phyloP scores from a whole-genome alignment of 2,888 invertebrate species.

The Rhagonycha fulva region DNA sequence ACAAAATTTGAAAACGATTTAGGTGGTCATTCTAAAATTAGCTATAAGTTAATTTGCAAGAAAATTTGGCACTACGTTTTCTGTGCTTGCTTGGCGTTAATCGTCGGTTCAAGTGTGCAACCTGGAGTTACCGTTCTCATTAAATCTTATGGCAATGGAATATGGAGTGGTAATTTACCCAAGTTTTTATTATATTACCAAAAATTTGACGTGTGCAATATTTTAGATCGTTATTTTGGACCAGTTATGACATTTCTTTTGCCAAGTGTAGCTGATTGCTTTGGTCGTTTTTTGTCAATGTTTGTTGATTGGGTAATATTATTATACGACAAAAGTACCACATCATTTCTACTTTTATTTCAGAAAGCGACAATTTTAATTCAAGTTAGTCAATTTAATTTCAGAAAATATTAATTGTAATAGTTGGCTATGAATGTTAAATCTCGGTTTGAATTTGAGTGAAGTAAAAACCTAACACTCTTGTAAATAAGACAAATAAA shows the following conservation, averaged over 20 bases:
- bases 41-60: slow-evolving; percentile 63
- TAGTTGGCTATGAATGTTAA: too few relatives aligned
- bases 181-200: neutral
- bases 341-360: neutral
- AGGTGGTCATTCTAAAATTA: slow-evolving; percentile 43
- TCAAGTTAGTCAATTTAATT: too few relatives aligned
- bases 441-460: too few relatives aligned
- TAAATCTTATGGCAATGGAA: slow-evolving; percentile 72
- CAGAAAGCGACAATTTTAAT: slow-evolving; percentile 8
- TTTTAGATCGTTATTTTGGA: slow-evolving; percentile 81
- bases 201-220: neutral
- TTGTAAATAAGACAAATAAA: too few relatives aligned
- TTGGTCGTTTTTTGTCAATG: slow-evolving; percentile 82
- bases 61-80: slow-evolving; percentile 84
- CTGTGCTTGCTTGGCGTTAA: slow-evolving; percentile 77
- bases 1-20: slow-evolving; percentile 44
- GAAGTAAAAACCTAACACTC: too few relatives aligned
- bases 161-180: slow-evolving; percentile 75
- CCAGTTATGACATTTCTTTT: slow-evolving; percentile 90
- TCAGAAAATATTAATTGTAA: too few relatives aligned
- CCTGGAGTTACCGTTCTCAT: slow-evolving; percentile 87
- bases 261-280: slow-evolving; percentile 87
- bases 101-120: slow-evolving; percentile 81
- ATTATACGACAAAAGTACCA: too few relatives aligned
- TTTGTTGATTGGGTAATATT: slow-evolving; percentile 74